Evolutionary conservation across 2,797 vertebrate genomes (phyloP).

Genomic region (Trachurus trachurus): DNA sequence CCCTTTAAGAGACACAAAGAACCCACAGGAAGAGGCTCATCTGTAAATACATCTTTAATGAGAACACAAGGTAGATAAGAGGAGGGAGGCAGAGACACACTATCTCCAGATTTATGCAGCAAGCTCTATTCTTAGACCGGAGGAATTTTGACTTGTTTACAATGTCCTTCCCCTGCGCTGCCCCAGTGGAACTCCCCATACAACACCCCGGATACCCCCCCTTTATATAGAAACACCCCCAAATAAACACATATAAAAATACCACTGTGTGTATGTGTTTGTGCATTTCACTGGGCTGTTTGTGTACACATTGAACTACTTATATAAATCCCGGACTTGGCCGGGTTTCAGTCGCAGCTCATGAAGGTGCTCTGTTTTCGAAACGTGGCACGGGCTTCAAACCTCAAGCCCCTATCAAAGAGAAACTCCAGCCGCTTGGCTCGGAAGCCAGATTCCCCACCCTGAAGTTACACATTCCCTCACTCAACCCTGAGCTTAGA

Average conservation of each 20-base stretch:
- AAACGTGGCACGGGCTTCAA: conserved; percentile 71
- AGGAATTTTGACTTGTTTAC: conserved; percentile 80
- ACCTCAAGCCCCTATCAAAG: conserved; percentile 77
- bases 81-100: conserved; percentile 43
- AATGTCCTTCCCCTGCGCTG: conserved; percentile 59
- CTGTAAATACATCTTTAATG: conserved; percentile 13
- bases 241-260: conserved; percentile 80
- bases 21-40: conserved; percentile 18
- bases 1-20: background rate
- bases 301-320: conserved; percentile 75
- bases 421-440: conserved; percentile 64
- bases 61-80: conserved; percentile 10
- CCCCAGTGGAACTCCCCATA: conserved; percentile 67
- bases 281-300: conserved; percentile 64
- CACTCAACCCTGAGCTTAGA: conserved; percentile 48
- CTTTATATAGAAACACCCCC: conserved; percentile 79
- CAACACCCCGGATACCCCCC: conserved; percentile 73
- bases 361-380: conserved; percentile 77
- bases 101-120: conserved; percentile 70
- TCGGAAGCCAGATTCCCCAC: conserved; percentile 59
- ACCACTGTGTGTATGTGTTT: conserved; percentile 59
- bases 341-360: conserved; percentile 66
- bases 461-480: conserved; percentile 77
- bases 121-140: conserved; percentile 80
- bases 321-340: conserved; percentile 73